phyloP scores from a whole-genome alignment of 1,140 invertebrate genomes.

The Solenopsis fugax region DNA sequence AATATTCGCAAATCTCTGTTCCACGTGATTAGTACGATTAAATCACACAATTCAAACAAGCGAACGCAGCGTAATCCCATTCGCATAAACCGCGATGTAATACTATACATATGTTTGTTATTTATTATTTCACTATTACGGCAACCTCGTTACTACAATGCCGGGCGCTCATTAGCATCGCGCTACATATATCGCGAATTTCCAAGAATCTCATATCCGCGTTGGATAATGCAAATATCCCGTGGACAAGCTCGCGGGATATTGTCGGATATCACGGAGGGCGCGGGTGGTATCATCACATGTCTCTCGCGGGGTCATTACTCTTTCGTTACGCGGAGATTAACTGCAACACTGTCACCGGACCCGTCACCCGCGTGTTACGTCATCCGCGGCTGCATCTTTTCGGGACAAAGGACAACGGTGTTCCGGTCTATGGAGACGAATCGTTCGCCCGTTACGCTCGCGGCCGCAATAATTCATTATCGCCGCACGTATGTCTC shows the following conservation, averaged over 20 bases:
- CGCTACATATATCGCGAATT: conserved; percentile 32
- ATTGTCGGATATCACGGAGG: background rate
- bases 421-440: conserved; percentile 44
- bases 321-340: conserved; percentile 58
- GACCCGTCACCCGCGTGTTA: conserved; percentile 28
- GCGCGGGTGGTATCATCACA: conserved; percentile 4
- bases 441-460: conserved; percentile 52
- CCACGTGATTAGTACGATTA: conserved; percentile 25
- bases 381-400: conserved; percentile 23
- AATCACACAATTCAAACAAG: conserved; percentile 30
- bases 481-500: conserved; percentile 48
- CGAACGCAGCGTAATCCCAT: background rate
- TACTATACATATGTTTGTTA: conserved; percentile 17
- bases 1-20: conserved; percentile 51
- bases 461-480: conserved; percentile 61
- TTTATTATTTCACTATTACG: conserved; percentile 36
- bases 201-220: conserved; percentile 24
- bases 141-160: conserved; percentile 22
- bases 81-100: background rate
- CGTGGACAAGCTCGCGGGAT: background rate
- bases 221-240: conserved; percentile 32
- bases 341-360: conserved; percentile 26
- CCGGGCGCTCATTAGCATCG: conserved; percentile 20
- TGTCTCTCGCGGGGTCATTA: conserved; percentile 35
- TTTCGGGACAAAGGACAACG: conserved; percentile 24